Evolutionary conservation across 2,888 invertebrate species (phyloP).

Genomic region (Monopis laevigella): DNA sequence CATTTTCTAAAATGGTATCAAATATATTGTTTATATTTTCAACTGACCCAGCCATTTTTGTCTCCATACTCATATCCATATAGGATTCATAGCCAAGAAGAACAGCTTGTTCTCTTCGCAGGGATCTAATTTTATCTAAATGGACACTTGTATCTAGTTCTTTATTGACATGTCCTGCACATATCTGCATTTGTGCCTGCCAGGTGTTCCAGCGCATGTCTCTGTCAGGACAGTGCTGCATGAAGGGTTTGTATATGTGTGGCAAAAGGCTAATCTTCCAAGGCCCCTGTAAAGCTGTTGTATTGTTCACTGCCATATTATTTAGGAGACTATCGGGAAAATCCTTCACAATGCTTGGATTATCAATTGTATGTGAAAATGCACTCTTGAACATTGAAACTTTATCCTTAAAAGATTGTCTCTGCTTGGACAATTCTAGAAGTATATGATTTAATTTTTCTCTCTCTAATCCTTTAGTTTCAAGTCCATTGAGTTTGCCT

Average conservation of each 20-base stretch:
- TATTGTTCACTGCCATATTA: slow-evolving; percentile 70
- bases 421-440: slow-evolving; percentile 64
- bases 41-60: slow-evolving; percentile 88
- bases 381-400: slow-evolving; percentile 70
- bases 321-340: slow-evolving; percentile 77
- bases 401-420: slow-evolving; percentile 72
- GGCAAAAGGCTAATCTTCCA: slow-evolving; percentile 86
- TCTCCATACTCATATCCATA: slow-evolving; percentile 91
- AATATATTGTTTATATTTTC: slow-evolving; percentile 79
- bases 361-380: slow-evolving; percentile 74
- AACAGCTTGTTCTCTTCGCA: slow-evolving; percentile 76
- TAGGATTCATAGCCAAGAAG: slow-evolving; percentile 81
- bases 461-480: slow-evolving; percentile 64
- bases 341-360: slow-evolving; percentile 73
- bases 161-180: slow-evolving; percentile 72
- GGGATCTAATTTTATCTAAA: slow-evolving; percentile 79
- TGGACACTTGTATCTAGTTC: slow-evolving; percentile 75
- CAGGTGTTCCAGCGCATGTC: slow-evolving; percentile 84
- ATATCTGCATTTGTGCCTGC: slow-evolving; percentile 79
- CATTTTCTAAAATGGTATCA: slow-evolving; percentile 71
- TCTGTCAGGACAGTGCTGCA: slow-evolving; percentile 87
- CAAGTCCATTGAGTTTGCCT: slow-evolving; percentile 84
- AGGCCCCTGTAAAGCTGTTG: slow-evolving; percentile 74
- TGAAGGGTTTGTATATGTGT: slow-evolving; percentile 75
- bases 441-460: slow-evolving; percentile 53